phyloP scores from a whole-genome alignment of 2,113 vertebrate genomes.

The Heliornis fulica region DNA sequence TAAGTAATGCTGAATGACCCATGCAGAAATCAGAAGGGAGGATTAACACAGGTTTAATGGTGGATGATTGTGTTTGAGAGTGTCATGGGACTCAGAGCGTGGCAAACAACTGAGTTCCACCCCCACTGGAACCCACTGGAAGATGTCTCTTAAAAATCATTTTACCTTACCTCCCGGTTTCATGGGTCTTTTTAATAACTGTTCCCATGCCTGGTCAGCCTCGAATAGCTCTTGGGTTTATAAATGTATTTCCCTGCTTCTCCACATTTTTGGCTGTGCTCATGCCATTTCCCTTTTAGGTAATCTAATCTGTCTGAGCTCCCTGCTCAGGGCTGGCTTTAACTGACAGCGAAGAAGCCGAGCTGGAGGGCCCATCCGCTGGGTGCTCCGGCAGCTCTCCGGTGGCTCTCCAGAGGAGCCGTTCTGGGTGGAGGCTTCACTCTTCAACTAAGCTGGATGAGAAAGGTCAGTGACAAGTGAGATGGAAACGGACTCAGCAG shows the following conservation, averaged over 20 bases:
- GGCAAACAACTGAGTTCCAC: background rate
- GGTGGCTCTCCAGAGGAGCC: background rate
- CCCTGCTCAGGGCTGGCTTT: background rate
- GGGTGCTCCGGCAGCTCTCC: background rate
- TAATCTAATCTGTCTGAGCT: background rate
- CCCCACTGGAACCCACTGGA: background rate
- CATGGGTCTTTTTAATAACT: background rate
- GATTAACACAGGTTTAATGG: constrained; percentile 3
- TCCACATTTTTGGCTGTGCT: background rate
- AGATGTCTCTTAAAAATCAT: background rate
- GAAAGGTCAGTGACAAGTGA: background rate
- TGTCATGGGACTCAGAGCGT: background rate
- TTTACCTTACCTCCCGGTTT: background rate
- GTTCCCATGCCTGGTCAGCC: background rate
- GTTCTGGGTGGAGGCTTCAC: background rate
- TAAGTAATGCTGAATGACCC: constrained; percentile 6
- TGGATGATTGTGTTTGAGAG: background rate
- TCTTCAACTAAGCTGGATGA: background rate
- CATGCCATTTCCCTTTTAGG: background rate
- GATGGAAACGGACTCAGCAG: background rate
- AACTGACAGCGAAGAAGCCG: background rate
- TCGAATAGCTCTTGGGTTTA: background rate
- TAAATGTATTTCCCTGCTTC: background rate
- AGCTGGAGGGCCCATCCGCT: background rate
- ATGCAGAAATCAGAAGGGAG: background rate